phyloP scores from a whole-genome alignment of 2,113 vertebrate species.

The Phaethornis superciliosus region DNA sequence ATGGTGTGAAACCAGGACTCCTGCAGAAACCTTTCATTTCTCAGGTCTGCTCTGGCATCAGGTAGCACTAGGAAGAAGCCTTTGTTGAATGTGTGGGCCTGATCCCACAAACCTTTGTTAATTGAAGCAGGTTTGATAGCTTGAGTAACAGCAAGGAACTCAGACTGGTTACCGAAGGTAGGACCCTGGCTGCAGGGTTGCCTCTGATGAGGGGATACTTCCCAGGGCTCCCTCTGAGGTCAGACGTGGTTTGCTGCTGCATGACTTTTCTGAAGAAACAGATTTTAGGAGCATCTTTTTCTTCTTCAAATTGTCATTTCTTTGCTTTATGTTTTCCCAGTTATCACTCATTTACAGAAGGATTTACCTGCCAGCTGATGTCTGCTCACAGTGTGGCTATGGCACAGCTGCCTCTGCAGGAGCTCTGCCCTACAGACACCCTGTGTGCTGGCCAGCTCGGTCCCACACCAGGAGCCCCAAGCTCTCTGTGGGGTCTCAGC shows the following conservation, averaged over 20 bases:
- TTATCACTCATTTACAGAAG: neutral
- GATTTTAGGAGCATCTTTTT: neutral
- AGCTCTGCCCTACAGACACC: neutral
- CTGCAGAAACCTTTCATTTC: neutral
- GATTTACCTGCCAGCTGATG: neutral
- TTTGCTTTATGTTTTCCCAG: neutral
- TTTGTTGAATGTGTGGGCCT: neutral
- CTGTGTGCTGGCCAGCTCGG: fast-evolving
- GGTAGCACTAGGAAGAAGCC: neutral
- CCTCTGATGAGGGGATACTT: neutral
- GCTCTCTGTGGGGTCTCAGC: fast-evolving
- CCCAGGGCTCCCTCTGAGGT: neutral
- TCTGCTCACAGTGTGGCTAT: fast-evolving
- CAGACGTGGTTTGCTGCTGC: neutral
- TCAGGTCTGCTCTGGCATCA: conserved; percentile 1
- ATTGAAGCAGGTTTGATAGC: neutral
- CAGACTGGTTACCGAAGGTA: fast-evolving
- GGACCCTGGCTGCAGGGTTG: neutral
- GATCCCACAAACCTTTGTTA: neutral
- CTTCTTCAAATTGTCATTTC: neutral
- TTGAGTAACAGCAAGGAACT: neutral
- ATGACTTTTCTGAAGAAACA: neutral
- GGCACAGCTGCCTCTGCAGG: neutral
- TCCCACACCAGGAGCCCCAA: neutral
- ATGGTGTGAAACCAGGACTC: neutral